A percentile compares a stretch with the other conserved stretches of the same genome.
These are phyloP conservation scores for Ylistrum balloti DNA, from an alignment of 1,140 invertebrate genomes.

Conservation along the genomic window DNA sequence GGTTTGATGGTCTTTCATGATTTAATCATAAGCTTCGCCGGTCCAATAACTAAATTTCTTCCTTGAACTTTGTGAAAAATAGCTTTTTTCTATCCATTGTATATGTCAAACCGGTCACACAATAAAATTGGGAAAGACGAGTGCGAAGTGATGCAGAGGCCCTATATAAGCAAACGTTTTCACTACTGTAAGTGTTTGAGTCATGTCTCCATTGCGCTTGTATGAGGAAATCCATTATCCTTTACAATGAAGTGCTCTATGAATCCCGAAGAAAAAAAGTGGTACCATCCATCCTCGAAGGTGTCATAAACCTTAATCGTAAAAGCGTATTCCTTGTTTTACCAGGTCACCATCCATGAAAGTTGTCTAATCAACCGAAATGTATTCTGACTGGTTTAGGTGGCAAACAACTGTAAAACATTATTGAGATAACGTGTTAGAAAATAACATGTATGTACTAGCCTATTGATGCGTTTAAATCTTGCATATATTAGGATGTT, in stretches of 20 bases:
- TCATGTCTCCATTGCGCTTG: background rate
- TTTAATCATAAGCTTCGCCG: slow-evolving; percentile 60
- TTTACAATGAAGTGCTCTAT: background rate
- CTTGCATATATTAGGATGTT: too few species aligned
- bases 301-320: background rate
- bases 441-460: too few species aligned
- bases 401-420: background rate
- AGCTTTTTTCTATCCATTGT: slow-evolving; percentile 42
- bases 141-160: background rate
- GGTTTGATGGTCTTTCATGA: slow-evolving; percentile 46
- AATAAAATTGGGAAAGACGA: slow-evolving; percentile 46
- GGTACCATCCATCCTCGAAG: background rate
- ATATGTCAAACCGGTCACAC: slow-evolving; percentile 46
- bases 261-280: background rate
- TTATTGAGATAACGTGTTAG: background rate
- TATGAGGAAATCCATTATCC: background rate
- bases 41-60: slow-evolving; percentile 62
- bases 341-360: background rate
- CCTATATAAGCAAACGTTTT: background rate
- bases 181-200: background rate
- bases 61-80: slow-evolving; percentile 61
- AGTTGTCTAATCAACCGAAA: background rate
- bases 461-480: too few species aligned
- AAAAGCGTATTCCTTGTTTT: background rate
- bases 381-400: background rate